Evolutionary conservation across 1,140 invertebrate genomes (phyloP), one percentile per base, ranked within the genome.

Genomic region (Aricia agestis): DNA sequence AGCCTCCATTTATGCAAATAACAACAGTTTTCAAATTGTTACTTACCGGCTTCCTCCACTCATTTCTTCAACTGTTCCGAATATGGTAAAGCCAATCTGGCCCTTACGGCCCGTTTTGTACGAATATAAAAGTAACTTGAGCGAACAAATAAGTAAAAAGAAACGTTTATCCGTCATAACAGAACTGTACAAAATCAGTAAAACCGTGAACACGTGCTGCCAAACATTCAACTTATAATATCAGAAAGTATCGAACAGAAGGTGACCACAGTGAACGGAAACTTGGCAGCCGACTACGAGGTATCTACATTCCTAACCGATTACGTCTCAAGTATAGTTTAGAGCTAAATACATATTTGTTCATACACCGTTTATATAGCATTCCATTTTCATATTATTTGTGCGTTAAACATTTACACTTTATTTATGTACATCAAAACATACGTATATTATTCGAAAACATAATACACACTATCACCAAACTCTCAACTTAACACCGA

Each of bases 371-470:
- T 81, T 85, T 86, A 85, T 82, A 69, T 69, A 83, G 81, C 82
- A 72, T 76, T 79, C 59, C 76, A 75, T 82, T 78, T 76, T 83
- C 79, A 74, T 81, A 83, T 80, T 88, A 87, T 90, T 91, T 91
- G 89, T 91, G 89, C 89, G 89, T 91, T 91, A 88, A 89, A 91
- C 89, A 91, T 89, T 89, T 91, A 91, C 84, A 89, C 86, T 80
- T 90, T 91, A 91, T 89, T 85, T 90, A 91, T 90, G 84, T 91
- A 91, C 89, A 91, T 83, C 86, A 90, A 91, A 88, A 86, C 84
- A 88, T 89, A 91, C 86, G 81, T 89, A 87, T 86, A 87, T 87
- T 84, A 87, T 86, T 89, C 78, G 83, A 87, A 88, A 90, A 88
- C 82, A 84, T 84, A 90, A 88, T 85, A 84, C 83, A 90, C 82